phyloP scores from a whole-genome alignment of 2,113 vertebrate species.

The Neopipo cinnamomea region DNA sequence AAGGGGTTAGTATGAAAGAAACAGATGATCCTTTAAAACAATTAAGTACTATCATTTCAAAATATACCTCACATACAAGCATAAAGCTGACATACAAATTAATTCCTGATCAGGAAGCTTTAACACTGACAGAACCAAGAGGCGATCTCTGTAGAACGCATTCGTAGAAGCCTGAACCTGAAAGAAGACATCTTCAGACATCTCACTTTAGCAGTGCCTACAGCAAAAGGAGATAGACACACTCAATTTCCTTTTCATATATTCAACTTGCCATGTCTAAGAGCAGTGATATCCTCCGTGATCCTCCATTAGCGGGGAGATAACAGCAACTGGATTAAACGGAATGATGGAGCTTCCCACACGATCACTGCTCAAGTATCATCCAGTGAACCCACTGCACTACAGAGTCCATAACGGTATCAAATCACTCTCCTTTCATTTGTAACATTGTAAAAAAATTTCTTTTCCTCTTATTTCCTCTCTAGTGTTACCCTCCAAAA shows the following conservation, averaged over 20 bases:
- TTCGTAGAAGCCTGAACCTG: background rate
- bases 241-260: background rate
- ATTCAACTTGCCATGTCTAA: background rate
- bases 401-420: background rate
- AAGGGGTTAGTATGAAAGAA: background rate
- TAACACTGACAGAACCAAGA: constrained; percentile 9
- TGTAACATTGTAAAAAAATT: background rate
- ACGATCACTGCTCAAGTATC: background rate
- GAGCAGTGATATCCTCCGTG: background rate
- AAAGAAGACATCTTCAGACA: background rate
- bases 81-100: background rate
- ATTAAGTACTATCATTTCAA: background rate
- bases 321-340: background rate
- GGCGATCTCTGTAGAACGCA: background rate
- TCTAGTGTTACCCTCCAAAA: background rate
- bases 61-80: background rate
- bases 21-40: background rate
- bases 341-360: background rate
- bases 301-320: background rate
- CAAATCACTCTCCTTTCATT: background rate
- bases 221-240: background rate
- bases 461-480: background rate
- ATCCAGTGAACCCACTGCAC: background rate
- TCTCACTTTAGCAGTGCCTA: background rate
- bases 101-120: background rate